Evolutionary conservation across 2,888 invertebrate genomes (phyloP).

Genomic region (Troides oblongomaculatus): DNA sequence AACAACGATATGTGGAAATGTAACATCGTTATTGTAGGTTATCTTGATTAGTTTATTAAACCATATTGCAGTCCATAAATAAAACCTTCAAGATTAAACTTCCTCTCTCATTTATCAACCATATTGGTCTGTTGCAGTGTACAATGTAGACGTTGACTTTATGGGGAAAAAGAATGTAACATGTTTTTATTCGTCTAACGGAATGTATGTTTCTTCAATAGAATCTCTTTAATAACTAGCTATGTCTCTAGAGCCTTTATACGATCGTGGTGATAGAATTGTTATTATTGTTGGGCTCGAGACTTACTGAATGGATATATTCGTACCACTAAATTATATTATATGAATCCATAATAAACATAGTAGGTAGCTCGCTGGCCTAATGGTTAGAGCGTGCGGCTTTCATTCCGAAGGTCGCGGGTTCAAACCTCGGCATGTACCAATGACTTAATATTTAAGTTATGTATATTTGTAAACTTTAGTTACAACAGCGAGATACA

Average conservation of each 20-base stretch:
- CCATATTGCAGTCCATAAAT: constrained; percentile 27
- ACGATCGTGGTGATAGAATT: not conserved
- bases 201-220: constrained; percentile 15
- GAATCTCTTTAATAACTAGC: constrained; percentile 12
- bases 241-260: constrained; percentile 3
- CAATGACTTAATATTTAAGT: too few species aligned
- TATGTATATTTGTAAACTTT: too few species aligned
- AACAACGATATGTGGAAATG: too few species aligned
- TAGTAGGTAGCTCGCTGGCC: too few species aligned
- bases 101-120: constrained; percentile 21
- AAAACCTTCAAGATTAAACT: constrained; percentile 27
- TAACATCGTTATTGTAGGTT: not conserved
- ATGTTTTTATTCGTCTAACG: constrained; percentile 25
- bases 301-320: too few species aligned
- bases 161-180: constrained; percentile 18
- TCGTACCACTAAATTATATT: too few species aligned
- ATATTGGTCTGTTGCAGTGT: constrained; percentile 19
- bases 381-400: too few species aligned
- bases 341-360: too few species aligned
- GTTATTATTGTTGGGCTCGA: not conserved
- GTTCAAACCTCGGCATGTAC: too few species aligned
- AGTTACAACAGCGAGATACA: too few species aligned
- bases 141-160: constrained; percentile 4
- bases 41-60: not conserved
- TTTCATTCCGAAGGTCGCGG: too few species aligned